Conservation (phyloP, 2,113 vertebrate species). For the Dicaeum eximium region DNA sequence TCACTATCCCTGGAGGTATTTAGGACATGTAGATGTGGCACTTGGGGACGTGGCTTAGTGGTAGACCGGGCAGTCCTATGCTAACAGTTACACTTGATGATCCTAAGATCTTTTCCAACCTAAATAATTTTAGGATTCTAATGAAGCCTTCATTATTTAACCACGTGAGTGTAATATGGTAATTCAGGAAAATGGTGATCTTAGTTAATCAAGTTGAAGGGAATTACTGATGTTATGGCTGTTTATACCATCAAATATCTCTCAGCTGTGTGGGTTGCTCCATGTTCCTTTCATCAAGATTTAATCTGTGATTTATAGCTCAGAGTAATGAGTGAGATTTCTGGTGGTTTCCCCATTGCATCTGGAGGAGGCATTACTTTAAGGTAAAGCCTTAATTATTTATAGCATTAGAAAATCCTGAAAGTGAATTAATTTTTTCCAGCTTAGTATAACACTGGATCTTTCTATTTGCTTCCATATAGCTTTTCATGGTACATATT, state of each 20-base stretch:
- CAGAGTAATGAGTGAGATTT: not conserved
- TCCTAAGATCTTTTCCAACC: not conserved
- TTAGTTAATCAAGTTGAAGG: not conserved
- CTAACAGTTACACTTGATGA: not conserved
- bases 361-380: not conserved
- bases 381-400: slow-evolving; percentile 8
- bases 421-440: not conserved
- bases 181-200: not conserved
- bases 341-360: not conserved
- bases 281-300: not conserved
- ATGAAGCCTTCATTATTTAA: not conserved
- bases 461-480: not conserved
- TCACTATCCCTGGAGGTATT: not conserved
- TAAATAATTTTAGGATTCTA: not conserved
- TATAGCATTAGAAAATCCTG: not conserved
- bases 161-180: fast-evolving
- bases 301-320: slow-evolving; percentile 5
- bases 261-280: not conserved
- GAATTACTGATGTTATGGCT: not conserved
- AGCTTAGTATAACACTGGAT: not conserved
- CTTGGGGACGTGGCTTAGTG: not conserved
- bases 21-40: not conserved
- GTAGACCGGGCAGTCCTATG: not conserved
- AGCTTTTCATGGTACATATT: not conserved
- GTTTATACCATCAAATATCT: not conserved